Evolutionary conservation across 2,888 invertebrate species (phyloP), one percentile per base, ranked within the genome.

Genomic region (Adineta ricciae): DNA sequence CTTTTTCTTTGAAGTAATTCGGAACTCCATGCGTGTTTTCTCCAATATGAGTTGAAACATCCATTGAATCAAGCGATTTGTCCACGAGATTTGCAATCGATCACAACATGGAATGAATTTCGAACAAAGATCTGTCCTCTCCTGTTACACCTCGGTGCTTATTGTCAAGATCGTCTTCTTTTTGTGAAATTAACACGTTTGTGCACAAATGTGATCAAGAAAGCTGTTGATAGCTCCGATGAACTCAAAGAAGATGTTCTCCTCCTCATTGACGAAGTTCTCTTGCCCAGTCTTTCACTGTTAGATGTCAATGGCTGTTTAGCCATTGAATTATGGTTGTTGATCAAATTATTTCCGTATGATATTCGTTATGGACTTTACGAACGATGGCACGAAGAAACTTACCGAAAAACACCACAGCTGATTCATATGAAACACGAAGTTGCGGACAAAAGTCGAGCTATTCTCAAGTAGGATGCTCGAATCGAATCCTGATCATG

Each of bases 371-470:
- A 94, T 89, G 94, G 95, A 87, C 92, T 98, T 87, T 99, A 99
- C 90, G 94, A 95, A 0, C 93, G 96, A 84, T 99, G 98, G 99
- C 97, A 98, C 91, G 96, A 96, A 89, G 96, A 96, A 86, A 93
- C 94, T 0, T 94, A 94, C 87, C 92, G 93, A 86, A 92, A 94
- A 83, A 95, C 97, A 90, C 95, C 97, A 0, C 93, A 94, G 72
- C 91, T 99, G 84, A 93, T 96, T 89, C 92, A 94, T 36, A 94
- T 95, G 54, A 93, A 94, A 73, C 96, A 95, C 0, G 94, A 95
- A 89, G 94, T 95, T 0, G 93, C 96, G 87, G 96, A 96, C 89
- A 93, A 95, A 88, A 95, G 97, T 83, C 96, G 96, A 90, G 96
- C 96, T 87, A 94, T 97, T 56, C 84, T 85, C 3, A 84, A 52